Evolutionary conservation across 2,113 vertebrate genomes (phyloP).

Genomic region (Deroptyus accipitrinus): DNA sequence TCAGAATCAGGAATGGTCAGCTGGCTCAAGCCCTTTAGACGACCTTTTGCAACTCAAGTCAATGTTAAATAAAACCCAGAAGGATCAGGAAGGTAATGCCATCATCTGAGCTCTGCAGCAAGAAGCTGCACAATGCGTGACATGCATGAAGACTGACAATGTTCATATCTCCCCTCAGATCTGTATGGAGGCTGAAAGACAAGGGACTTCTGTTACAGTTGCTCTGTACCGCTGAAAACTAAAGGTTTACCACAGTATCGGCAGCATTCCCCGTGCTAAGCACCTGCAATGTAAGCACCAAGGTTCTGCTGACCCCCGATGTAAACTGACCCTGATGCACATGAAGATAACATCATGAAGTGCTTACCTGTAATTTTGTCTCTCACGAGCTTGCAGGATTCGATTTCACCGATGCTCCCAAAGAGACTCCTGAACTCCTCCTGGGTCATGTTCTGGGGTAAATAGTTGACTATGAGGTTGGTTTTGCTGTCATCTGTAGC

Average conservation of each 20-base stretch:
- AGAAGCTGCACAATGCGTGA: background rate
- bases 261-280: background rate
- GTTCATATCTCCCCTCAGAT: background rate
- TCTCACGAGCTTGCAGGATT: constrained; percentile 99
- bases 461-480: constrained; percentile 99
- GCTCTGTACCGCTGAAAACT: background rate
- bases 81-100: background rate
- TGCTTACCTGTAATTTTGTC: constrained; percentile 98
- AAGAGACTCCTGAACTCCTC: constrained; percentile 99
- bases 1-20: fast-evolving
- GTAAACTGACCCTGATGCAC: background rate
- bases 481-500: constrained; percentile 99
- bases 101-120: background rate
- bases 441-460: constrained; percentile 99
- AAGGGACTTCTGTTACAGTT: background rate
- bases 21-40: background rate
- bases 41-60: background rate
- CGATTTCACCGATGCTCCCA: constrained; percentile 98
- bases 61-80: background rate
- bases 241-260: fast-evolving
- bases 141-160: fast-evolving
- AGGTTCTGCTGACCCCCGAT: background rate
- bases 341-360: fast-evolving
- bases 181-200: fast-evolving
- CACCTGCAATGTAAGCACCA: background rate